Percentiles rank a stretch among this genome's conserved stretches.
Conservation (phyloP, 2,113 vertebrate genomes). For the Plectropomus leopardus region DNA sequence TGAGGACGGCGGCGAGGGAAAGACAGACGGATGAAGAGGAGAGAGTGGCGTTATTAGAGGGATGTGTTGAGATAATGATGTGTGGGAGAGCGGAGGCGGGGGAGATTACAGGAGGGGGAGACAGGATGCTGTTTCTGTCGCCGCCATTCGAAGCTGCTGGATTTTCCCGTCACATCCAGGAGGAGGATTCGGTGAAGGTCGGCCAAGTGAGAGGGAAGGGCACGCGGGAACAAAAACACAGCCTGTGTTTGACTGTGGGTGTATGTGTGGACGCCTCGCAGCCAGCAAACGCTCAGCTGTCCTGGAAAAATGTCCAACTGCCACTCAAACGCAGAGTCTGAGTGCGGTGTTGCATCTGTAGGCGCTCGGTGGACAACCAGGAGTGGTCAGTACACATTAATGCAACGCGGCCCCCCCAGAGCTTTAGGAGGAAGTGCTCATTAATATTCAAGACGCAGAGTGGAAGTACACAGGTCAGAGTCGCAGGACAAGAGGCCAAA, state of each 20-base stretch:
- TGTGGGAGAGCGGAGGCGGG: neutral
- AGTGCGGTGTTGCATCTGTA: neutral
- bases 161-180: constrained; percentile 28
- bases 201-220: constrained; percentile 7
- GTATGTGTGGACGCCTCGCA: neutral
- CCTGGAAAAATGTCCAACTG: neutral
- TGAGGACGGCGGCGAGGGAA: neutral
- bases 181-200: constrained; percentile 13
- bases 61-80: constrained; percentile 14
- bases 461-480: constrained; percentile 20
- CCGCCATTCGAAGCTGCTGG: neutral
- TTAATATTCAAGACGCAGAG: constrained; percentile 39
- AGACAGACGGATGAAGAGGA: neutral
- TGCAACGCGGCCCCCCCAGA: neutral
- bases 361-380: neutral
- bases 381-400: neutral
- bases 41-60: neutral
- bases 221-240: neutral
- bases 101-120: constrained; percentile 3
- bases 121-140: constrained; percentile 15
- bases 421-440: neutral
- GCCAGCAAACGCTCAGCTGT: neutral
- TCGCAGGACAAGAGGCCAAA: constrained; percentile 40
- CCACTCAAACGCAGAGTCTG: neutral
- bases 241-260: neutral